Conservation (phyloP, 2,113 vertebrate genomes). For the Clarias gariepinus region DNA sequence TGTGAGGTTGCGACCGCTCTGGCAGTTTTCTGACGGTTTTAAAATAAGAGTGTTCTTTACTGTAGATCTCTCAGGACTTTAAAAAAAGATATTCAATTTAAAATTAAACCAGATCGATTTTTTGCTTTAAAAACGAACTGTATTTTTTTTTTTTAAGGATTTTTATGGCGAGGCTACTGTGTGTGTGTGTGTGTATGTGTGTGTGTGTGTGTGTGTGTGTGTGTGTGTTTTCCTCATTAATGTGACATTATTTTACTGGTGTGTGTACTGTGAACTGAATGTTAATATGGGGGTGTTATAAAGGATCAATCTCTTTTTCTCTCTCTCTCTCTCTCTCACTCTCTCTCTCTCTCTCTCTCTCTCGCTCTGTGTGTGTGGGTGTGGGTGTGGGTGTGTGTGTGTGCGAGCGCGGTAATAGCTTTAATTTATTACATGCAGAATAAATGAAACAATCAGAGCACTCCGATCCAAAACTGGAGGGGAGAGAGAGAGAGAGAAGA, state of each 20-base stretch:
- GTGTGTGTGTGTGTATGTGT: slow-evolving; percentile 17
- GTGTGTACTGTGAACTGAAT: slow-evolving; percentile 28
- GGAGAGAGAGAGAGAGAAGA: neutral
- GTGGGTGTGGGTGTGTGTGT: neutral
- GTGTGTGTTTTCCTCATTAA: slow-evolving; percentile 11
- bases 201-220: slow-evolving; percentile 31
- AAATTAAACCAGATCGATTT: neutral
- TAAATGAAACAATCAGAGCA: slow-evolving; percentile 63
- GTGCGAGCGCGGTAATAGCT: slow-evolving; percentile 55
- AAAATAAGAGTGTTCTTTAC: neutral
- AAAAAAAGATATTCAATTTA: neutral
- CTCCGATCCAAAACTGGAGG: slow-evolving; percentile 54
- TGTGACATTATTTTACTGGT: neutral
- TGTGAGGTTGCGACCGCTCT: neutral
- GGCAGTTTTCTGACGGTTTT: neutral
- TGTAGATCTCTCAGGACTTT: neutral
- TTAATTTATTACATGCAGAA: slow-evolving; percentile 57
- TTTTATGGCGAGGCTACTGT: neutral
- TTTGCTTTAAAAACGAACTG: neutral
- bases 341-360: too few species aligned
- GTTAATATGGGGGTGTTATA: slow-evolving; percentile 43
- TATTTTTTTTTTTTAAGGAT: neutral
- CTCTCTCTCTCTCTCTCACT: neutral
- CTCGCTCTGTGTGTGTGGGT: too few species aligned
- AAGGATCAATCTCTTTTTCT: slow-evolving; percentile 41